Evolutionary conservation across 2,888 invertebrate species (phyloP), one percentile per base, ranked within the genome.

Genomic region (Hypselothyrea guttata): DNA sequence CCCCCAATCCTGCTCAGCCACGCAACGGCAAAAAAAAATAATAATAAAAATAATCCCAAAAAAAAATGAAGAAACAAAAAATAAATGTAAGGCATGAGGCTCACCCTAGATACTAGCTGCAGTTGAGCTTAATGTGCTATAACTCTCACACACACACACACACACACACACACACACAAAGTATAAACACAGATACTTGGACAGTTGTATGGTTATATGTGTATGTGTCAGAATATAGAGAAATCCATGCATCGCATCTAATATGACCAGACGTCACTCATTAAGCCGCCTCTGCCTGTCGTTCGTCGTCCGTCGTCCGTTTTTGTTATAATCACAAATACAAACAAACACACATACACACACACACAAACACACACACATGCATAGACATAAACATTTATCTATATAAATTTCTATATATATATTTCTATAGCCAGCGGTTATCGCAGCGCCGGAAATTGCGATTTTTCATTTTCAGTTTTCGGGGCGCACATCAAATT

Each of bases 231-330:
- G 22, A 22, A 22, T 16, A 16, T 56, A 40, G n/a, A 45, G 34
- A 33, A 41, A 47, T 51, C 47, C 57, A 55, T 66, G 59, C 60
- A 72, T 75, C 63, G 59, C 68, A 64, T 79, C 78, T 79, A 79
- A 79, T 79, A 79, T 79, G 78, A 76, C 83, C 78, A 79, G 60
- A 76, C 83, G 83, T 79, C 78, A 79, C 83, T 79, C 78, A 79
- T 79, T 79, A 79, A 83, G 83, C 76, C 74, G 67, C 61, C 62
- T 48, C 47, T 37, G 49, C 40, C 58, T 71, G 68, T 58, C 77
- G 83, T 66, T 74, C 66, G 55, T 49, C n/a, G n/a, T n/a, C n/a
- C n/a, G n/a, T n/a, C n/a, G n/a, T n/a, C n/a, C n/a, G n/a, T n/a
- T n/a, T n/a, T n/a, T 54, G 42, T 27, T 55, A 72, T 71, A 69